Conservation (phyloP, 2,113 vertebrate species). For the Plecotus auritus region DNA sequence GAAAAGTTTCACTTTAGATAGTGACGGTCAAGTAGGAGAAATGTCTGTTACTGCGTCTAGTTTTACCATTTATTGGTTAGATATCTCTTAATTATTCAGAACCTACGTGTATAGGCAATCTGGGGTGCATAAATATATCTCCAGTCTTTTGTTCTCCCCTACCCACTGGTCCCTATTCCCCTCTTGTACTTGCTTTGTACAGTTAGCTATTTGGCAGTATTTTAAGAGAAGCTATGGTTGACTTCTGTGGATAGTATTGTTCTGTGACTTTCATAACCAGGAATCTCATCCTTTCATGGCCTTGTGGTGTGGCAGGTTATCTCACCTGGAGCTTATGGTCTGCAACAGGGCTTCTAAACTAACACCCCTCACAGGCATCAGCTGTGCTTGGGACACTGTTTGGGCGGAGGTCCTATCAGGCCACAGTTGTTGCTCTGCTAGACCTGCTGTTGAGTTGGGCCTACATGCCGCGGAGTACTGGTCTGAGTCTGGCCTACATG, state of each 20-base stretch:
- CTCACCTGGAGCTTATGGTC: background rate
- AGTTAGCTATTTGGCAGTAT: background rate
- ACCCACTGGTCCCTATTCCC: background rate
- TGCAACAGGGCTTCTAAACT: background rate
- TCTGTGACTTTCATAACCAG: background rate
- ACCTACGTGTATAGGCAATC: background rate
- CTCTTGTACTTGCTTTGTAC: background rate
- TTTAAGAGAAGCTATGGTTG: background rate
- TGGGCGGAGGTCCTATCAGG: background rate
- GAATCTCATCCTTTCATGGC: background rate
- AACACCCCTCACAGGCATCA: background rate
- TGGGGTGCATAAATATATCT: background rate
- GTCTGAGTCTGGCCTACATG: background rate
- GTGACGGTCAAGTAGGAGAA: background rate
- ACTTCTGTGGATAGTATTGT: background rate
- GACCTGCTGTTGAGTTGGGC: background rate
- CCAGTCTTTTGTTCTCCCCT: too few species aligned
- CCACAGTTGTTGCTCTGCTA: background rate
- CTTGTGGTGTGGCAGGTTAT: background rate
- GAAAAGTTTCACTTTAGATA: background rate
- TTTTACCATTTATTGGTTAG: background rate
- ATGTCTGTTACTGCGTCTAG: background rate
- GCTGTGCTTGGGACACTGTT: rapidly evolving
- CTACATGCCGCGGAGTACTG: background rate
- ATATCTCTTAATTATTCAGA: background rate